Base-by-base conservation (phyloP, 2,113 vertebrate genomes). In the Orycteropus afer region DNA sequence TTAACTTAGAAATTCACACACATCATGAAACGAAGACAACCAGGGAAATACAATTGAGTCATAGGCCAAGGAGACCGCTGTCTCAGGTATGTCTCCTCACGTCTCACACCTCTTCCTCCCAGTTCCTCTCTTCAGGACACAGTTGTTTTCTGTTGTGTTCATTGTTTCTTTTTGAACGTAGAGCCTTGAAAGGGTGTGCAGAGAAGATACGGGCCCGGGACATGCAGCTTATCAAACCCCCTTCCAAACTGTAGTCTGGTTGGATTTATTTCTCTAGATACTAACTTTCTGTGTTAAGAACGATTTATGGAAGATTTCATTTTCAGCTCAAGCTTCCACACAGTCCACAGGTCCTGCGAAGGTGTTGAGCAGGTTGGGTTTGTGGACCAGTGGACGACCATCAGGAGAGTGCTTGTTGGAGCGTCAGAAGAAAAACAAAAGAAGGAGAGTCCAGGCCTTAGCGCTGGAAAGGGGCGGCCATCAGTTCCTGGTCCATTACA, bases 131-230 rank as follows among this genome's bases (percentile, higher is more conserved):
- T 6, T 29, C 14, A 18, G 27, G 17, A 73, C 59, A 86, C 9
- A 11, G 25, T 13, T 42, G 34, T 57, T 34, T 74, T 32, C 17
- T 29, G 3, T 29, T 45, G 0, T 40, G 2, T 17, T 67, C 17
- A 11, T 89, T 53, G 37, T 47, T 69, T 77, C 61, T 29, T 42
- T 91, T 23, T 45, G n/a, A 78, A 80, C 25, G 37, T 42, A 2
- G 7, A n/a, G 65, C 2, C 74, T 84, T 27, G 22, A n/a, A 85
- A 76, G n/a, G 49, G 29, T 47, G 22, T 15, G 2, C 20, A 7
- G 0, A 17, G 63, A 42, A 49, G n/a, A 63, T 15, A 0, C 0
- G 4, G 32, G 25, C 1, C 2, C 0, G 1, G 45, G 32, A 37
- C 5, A 23, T 13, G 34, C n/a, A 1, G 13, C 51, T 42, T 29